Percentiles rank a stretch among this genome's conserved stretches.
Conservation (phyloP, 2,888 invertebrate species). For the Hemithea aestivaria region DNA sequence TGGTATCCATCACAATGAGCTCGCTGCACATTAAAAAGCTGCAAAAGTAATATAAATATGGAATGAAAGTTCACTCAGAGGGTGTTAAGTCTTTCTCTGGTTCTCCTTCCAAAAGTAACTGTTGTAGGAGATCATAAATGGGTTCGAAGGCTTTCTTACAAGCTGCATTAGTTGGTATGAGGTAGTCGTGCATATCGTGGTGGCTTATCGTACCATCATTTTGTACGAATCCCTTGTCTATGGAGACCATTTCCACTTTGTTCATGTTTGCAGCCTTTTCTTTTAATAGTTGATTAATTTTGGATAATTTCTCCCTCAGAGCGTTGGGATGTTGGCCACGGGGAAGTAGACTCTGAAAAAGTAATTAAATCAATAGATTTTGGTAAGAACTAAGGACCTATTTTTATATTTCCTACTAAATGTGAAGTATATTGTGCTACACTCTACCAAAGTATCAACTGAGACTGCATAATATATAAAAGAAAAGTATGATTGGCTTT, state of each 20-base stretch:
- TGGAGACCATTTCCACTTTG: slow-evolving; percentile 87
- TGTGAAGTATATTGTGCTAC: too few relatives aligned
- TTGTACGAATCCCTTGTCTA: slow-evolving; percentile 89
- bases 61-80: slow-evolving; percentile 77
- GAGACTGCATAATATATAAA: too few relatives aligned
- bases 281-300: slow-evolving; percentile 86
- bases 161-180: slow-evolving; percentile 91
- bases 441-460: too few relatives aligned
- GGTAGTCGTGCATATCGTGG: slow-evolving; percentile 95
- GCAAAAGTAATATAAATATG: slow-evolving; percentile 33
- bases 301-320: slow-evolving; percentile 86
- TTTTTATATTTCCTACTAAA: too few relatives aligned
- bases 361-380: slow-evolving; percentile 10
- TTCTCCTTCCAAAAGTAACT: slow-evolving; percentile 87
- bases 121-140: slow-evolving; percentile 87
- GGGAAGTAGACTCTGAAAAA: slow-evolving; percentile 89
- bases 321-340: slow-evolving; percentile 92
- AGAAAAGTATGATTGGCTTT: too few relatives aligned
- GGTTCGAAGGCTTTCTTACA: slow-evolving; percentile 93
- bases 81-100: slow-evolving; percentile 86
- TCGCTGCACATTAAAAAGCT: slow-evolving; percentile 60
- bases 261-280: slow-evolving; percentile 81
- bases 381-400: too few relatives aligned
- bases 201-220: slow-evolving; percentile 90
- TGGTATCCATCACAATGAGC: slow-evolving; percentile 68